Conservation (phyloP, 2,113 vertebrate species). For the Harpagus bidentatus region DNA sequence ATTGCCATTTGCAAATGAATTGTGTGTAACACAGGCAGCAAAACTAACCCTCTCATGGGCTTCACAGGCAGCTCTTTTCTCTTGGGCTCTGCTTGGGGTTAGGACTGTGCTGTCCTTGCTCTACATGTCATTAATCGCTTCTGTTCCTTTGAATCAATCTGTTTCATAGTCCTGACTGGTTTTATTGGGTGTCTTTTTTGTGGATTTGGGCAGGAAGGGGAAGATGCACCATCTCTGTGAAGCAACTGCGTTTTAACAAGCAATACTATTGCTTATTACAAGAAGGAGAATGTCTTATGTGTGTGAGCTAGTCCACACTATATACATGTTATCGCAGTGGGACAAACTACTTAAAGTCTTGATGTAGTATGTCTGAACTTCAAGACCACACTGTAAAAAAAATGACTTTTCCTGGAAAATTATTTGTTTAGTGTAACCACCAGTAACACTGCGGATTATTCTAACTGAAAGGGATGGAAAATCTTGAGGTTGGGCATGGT, state of each 20-base stretch:
- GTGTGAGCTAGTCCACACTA: background rate
- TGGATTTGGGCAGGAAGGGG: background rate
- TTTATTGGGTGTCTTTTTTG: background rate
- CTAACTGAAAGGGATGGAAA: background rate
- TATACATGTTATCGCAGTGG: background rate
- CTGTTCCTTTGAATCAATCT: background rate
- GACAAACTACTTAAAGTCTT: background rate
- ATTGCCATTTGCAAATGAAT: background rate
- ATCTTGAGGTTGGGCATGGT: background rate
- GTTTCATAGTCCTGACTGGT: background rate
- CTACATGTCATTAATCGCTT: background rate
- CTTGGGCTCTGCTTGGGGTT: background rate
- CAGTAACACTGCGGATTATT: background rate
- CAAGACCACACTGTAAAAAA: background rate
- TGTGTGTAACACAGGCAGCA: background rate
- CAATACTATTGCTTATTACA: background rate
- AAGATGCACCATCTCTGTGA: background rate
- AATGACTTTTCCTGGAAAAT: background rate
- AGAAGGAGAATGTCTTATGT: background rate
- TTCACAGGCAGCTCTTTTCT: background rate
- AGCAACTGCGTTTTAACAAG: background rate
- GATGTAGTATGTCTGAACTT: background rate
- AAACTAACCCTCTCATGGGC: background rate
- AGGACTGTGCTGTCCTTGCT: background rate
- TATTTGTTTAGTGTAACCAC: background rate